These are phyloP conservation scores for Phylloscopus trochilus DNA, from an alignment of 2,113 vertebrate species.

Conservation along the genomic window DNA sequence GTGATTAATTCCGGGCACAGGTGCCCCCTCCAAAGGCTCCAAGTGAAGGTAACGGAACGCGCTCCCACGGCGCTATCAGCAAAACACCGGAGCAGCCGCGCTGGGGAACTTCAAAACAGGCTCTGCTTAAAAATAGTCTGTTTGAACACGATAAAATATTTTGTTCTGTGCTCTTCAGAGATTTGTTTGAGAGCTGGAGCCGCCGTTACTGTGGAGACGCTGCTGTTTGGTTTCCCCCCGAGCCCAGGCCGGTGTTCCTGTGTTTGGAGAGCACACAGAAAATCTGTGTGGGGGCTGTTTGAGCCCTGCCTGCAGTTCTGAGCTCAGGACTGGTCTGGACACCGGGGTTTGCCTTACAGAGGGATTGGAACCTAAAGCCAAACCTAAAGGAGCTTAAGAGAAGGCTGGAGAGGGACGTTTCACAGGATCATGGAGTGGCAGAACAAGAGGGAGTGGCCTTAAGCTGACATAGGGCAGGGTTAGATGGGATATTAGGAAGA, in stretches of 20 bases:
- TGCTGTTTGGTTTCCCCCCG: not conserved
- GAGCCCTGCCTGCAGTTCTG: not conserved
- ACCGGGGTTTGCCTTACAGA: not conserved
- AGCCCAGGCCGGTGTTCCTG: not conserved
- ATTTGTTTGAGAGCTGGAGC: not conserved
- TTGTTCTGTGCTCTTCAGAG: not conserved
- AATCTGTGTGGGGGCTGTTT: not conserved
- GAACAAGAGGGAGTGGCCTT: not conserved
- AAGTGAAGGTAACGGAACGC: accelerated
- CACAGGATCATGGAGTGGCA: not conserved
- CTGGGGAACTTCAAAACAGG: conserved; percentile 31
- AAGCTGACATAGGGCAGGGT: not conserved
- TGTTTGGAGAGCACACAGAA: not conserved
- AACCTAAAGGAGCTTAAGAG: not conserved
- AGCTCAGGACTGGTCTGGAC: not conserved
- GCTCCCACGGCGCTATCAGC: conserved; percentile 38
- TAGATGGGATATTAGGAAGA: not conserved
- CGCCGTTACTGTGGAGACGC: not conserved
- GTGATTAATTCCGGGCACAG: conserved; percentile 7
- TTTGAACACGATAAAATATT: not conserved
- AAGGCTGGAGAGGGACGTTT: not conserved
- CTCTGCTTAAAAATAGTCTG: conserved; percentile 30
- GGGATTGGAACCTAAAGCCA: not conserved
- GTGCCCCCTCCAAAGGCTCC: not conserved
- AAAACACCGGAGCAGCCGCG: not conserved